phyloP scores from a whole-genome alignment of 2,888 invertebrate species.

The Hydraecia micacea region DNA sequence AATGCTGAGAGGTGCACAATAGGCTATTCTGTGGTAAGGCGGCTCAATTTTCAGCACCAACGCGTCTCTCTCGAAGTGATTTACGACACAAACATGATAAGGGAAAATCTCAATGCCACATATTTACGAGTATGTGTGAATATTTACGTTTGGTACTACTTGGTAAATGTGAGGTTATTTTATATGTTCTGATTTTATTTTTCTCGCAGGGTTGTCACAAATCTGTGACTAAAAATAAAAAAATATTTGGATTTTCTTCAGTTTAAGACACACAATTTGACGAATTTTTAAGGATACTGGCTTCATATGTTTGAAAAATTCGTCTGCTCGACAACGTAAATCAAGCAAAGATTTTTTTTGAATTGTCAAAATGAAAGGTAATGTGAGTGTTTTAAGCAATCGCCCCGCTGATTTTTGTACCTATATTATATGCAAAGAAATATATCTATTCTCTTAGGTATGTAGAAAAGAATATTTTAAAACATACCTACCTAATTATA shows the following conservation, averaged over 20 bases:
- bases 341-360: no score
- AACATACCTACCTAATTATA: no score
- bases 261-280: background rate
- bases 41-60: conserved; percentile 57
- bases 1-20: conserved; percentile 38
- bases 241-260: background rate
- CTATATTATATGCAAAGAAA: no score
- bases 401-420: no score
- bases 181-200: background rate
- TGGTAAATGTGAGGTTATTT: conserved; percentile 41
- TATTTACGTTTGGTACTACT: conserved; percentile 23
- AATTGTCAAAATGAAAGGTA: no score
- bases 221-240: background rate
- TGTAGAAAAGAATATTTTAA: no score
- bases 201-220: background rate
- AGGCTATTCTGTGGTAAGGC: conserved; percentile 41
- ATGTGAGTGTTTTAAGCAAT: no score
- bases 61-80: conserved; percentile 45
- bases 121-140: conserved; percentile 40
- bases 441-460: no score
- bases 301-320: no score
- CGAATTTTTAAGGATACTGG: no score
- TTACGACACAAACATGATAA: conserved; percentile 60
- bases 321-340: no score
- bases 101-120: conserved; percentile 46